Evolutionary conservation across 1,140 invertebrate species (phyloP), one percentile per base, ranked within the genome.

Genomic region (Drosophila biarmipes): DNA sequence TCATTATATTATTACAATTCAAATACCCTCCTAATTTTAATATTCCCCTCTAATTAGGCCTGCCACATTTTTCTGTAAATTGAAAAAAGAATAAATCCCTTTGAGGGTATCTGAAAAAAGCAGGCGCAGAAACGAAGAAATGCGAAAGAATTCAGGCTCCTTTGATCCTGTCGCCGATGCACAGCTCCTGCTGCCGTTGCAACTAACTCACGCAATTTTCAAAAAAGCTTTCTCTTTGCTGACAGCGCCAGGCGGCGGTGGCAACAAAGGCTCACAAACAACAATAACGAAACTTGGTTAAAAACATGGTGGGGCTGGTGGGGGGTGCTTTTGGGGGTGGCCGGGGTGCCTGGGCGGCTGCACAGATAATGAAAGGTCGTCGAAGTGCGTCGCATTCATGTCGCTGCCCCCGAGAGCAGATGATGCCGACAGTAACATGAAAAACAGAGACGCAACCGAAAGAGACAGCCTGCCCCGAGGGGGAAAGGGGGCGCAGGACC

Each of bases 311-410:
- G 21, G 53, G 55, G 38, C 34, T 19, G 12, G 6, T n/a, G 17
- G 10, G 14, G 7, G 38, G 4, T 11, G 10, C 24, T 14, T 27
- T 37, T n/a, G 35, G 17, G 10, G 1, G 17, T 45, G 11, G 14
- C 12, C 7, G 12, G 10, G 10, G 31, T 12, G n/a, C 34, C 10
- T 6, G 6, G 29, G 34, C 21, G 37, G 49, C 45, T 49, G 38
- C 67, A 54, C 37, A 80, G 84, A 87, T 87, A 87, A 89, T 89
- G 76, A 89, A 87, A 87, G 84, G 79, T 89, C 84, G 84, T 84
- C 84, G 67, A 87, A 89, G 85, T 87, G 81, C 82, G 84, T 85
- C 66, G 78, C 75, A 71, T 72, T 59, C 78, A 73, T 73, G 67
- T 71, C 67, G 56, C 71, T 73, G 69, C 57, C 43, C 57, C 55